phyloP scores from a whole-genome alignment of 2,888 invertebrate genomes.

The Homarus gammarus region DNA sequence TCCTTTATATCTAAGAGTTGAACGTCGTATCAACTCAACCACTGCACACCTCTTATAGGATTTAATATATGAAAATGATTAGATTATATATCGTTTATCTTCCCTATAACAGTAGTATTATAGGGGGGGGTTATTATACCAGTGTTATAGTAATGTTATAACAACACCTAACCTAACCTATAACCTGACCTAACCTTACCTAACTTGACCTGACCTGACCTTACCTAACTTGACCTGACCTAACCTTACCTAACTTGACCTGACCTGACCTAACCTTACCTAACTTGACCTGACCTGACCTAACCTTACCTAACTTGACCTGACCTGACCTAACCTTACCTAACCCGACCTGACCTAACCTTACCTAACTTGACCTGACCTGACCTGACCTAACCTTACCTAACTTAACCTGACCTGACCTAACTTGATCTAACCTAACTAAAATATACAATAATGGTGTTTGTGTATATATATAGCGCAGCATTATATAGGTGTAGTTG shows the following conservation, averaged over 20 bases:
- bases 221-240: not conserved
- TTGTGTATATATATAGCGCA: no score
- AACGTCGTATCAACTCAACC: no score
- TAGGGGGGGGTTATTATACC: no score
- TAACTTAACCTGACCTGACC: not conserved
- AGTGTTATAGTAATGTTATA: not conserved
- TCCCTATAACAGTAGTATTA: no score
- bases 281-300: not conserved
- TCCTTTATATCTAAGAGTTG: no score
- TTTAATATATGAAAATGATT: no score
- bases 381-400: not conserved
- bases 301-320: not conserved
- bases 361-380: constrained; percentile 3
- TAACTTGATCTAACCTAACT: not conserved
- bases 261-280: not conserved
- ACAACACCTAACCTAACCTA: not conserved
- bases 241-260: not conserved
- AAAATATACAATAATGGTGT: no score
- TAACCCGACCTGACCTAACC: not conserved
- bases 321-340: not conserved
- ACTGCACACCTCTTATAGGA: no score
- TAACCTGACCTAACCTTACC: no score
- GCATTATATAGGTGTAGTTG: no score
- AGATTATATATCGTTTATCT: no score
- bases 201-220: not conserved